Percentiles rank a stretch among this genome's conserved stretches.
These are phyloP conservation scores for Equus przewalskii DNA, from an alignment of 2,113 vertebrate species.

Conservation along the genomic window DNA sequence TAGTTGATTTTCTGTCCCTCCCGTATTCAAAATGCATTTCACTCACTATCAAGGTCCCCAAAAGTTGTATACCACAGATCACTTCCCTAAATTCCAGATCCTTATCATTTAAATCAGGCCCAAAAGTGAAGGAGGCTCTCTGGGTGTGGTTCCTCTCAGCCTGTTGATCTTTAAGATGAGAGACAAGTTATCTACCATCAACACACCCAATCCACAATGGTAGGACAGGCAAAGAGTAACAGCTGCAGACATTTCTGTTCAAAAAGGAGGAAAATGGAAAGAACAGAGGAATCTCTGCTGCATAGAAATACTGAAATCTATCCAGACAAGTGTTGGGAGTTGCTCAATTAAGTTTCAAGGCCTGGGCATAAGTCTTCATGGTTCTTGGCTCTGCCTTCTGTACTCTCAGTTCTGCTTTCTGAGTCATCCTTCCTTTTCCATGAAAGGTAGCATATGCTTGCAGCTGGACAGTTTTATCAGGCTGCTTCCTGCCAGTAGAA, in stretches of 20 bases:
- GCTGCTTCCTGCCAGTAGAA: background rate
- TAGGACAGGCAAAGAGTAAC: background rate
- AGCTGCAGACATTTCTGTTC: background rate
- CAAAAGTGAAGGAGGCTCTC: background rate
- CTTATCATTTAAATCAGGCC: background rate
- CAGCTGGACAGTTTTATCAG: background rate
- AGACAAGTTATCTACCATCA: background rate
- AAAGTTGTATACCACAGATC: background rate
- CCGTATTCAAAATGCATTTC: background rate
- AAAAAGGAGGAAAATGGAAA: background rate
- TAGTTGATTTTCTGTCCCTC: background rate
- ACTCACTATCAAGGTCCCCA: background rate
- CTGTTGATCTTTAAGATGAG: background rate
- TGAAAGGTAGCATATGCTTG: rapidly evolving
- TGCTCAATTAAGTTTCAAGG: background rate
- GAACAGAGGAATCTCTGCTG: rapidly evolving
- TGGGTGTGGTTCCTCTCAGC: background rate
- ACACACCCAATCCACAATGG: rapidly evolving
- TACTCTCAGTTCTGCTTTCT: background rate
- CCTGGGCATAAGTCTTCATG: rapidly evolving
- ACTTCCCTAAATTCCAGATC: background rate
- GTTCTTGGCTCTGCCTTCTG: background rate
- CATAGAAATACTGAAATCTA: background rate
- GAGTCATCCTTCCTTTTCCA: background rate
- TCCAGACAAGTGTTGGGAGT: background rate